Evolutionary conservation across 2,113 vertebrate genomes (phyloP), one percentile per base, ranked within the genome.

Genomic region (Myotis davidii): DNA sequence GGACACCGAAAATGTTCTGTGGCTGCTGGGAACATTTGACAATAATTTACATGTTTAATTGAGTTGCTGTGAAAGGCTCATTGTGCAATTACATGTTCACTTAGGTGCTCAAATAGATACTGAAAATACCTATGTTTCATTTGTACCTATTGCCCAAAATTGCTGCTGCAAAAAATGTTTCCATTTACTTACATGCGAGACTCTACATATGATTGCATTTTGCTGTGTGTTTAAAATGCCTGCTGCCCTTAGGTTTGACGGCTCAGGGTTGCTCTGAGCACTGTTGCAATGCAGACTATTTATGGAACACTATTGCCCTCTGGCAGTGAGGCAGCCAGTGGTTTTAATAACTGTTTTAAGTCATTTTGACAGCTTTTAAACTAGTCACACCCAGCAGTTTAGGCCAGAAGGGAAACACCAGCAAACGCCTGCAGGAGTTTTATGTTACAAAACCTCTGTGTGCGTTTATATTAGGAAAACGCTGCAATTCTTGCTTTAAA

Each of bases 341-440:
- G 96, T 97, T 96, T 97, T 90, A 96, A 86, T 98, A 98, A 98
- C 96, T 98, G 97, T 96, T 98, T 98, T 98, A 97, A 98, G 98
- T 98, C 97, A 96, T 98, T 88, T 91, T 98, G 98, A 97, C 98
- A 98, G 98, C 95, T 98, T 98, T 98, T 97, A 98, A 97, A 97
- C 92, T 93, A 97, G 95, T 96, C 98, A 96, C 96, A 97, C 98
- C 96, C 94, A 94, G 92, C 97, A 94, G 67, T 97, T 98, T 98
- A 98, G 97, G 95, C 98, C 97, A 95, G 97, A 95, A 98, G 96
- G 96, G 97, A 97, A 98, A 97, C 97, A 97, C 98, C 96, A 96
- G 79, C 5, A 25, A 93, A 94, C 94, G 95, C 97, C 97, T 97
- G 89, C 81, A 97, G 95, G 97, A 98, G 91, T 97, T 96, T 97